Evolutionary conservation across 2,797 vertebrate genomes (phyloP).

Genomic region (Enoplosus armatus): DNA sequence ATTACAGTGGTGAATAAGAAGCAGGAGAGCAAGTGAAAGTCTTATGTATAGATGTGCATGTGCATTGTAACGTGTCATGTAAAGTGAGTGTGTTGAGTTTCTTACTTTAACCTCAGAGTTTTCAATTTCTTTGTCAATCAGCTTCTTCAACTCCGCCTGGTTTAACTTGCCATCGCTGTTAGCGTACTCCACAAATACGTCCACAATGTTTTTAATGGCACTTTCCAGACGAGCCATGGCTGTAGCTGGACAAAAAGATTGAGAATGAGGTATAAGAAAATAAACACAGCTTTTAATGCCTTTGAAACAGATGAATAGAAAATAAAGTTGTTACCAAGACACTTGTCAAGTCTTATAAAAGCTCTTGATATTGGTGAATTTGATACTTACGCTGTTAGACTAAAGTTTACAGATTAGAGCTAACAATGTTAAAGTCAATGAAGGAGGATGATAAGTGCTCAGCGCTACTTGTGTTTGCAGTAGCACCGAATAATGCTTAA

Average conservation of each 20-base stretch:
- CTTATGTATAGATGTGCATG: background rate
- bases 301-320: background rate
- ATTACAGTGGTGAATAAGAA: background rate
- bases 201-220: slow-evolving; percentile 58
- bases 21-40: background rate
- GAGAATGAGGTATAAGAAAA: too few species aligned
- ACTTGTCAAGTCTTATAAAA: background rate
- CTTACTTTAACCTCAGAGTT: slow-evolving; percentile 66
- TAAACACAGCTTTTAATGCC: background rate
- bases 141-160: slow-evolving; percentile 41
- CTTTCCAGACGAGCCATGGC: slow-evolving; percentile 70
- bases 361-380: background rate
- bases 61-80: background rate
- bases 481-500: too few species aligned
- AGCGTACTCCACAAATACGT: slow-evolving; percentile 67
- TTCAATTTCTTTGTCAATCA: slow-evolving; percentile 62
- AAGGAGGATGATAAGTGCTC: background rate
- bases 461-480: background rate
- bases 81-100: background rate
- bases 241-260: slow-evolving; percentile 14
- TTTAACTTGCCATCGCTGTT: slow-evolving; percentile 53
- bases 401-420: background rate
- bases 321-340: background rate
- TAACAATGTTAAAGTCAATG: background rate
- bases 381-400: background rate